phyloP scores from a whole-genome alignment of 2,888 invertebrate genomes.

The Chymomyza caudatula region DNA sequence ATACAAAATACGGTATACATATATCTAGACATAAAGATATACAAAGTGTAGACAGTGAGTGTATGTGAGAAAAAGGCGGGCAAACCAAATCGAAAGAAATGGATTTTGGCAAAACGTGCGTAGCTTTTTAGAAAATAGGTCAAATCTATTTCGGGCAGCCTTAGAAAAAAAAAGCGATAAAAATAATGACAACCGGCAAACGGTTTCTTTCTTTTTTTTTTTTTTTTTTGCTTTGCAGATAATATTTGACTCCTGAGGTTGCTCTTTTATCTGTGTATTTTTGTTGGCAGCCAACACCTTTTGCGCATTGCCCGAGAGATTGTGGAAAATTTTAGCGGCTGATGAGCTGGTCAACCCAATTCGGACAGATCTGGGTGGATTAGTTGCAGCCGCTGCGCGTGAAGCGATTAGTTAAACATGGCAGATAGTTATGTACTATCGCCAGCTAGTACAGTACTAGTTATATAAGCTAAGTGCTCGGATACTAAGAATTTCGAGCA shows the following conservation, averaged over 20 bases:
- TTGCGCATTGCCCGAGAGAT: constrained; percentile 12
- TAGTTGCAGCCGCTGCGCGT: constrained; percentile 12
- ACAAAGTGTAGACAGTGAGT: neutral
- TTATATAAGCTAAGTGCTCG: no score
- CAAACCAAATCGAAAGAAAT: constrained; percentile 4
- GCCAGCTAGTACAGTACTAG: no score
- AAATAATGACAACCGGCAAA: constrained; percentile 46
- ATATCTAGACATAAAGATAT: neutral
- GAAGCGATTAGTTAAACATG: no score
- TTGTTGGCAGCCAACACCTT: constrained; percentile 30
- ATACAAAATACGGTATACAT: neutral
- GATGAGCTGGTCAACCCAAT: constrained; percentile 41
- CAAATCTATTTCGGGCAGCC: constrained; percentile 58
- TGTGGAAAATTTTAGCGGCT: constrained; percentile 50
- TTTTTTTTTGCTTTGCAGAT: neutral
- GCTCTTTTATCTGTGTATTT: constrained; percentile 4
- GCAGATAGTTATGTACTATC: neutral
- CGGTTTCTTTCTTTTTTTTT: constrained; percentile 29
- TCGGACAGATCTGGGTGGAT: neutral
- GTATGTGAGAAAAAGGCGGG: constrained; percentile 5
- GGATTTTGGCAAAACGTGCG: neutral
- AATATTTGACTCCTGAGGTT: constrained; percentile 32
- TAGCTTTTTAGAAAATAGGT: constrained; percentile 48
- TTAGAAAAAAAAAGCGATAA: constrained; percentile 39
- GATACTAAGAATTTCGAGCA: no score